Evolutionary conservation across 2,888 invertebrate species (phyloP).

Genomic region (Phragmatobia fuliginosa): DNA sequence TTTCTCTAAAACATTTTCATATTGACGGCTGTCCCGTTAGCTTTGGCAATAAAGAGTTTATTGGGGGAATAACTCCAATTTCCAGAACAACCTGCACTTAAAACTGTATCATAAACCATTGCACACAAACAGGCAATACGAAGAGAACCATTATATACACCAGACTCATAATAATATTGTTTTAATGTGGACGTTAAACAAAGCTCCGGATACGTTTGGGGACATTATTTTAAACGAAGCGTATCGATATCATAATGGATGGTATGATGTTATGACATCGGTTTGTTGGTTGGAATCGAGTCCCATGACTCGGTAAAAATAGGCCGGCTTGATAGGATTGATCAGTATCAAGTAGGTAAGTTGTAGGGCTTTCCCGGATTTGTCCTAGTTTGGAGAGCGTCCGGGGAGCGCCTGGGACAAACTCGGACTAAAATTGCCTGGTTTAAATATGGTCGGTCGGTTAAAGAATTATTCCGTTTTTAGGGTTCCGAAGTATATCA

Average conservation of each 20-base stretch:
- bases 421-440: too few relatives aligned
- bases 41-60: neutral
- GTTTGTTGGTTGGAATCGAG: neutral
- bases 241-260: conserved; percentile 7
- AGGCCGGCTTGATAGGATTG: neutral
- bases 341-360: too few relatives aligned
- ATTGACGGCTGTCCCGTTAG: neutral
- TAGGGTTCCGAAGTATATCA: too few relatives aligned
- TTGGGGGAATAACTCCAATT: neutral
- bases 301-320: neutral
- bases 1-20: neutral
- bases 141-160: conserved; percentile 16
- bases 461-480: too few relatives aligned
- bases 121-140: conserved; percentile 5
- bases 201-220: conserved; percentile 39
- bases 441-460: too few relatives aligned
- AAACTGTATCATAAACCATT: conserved; percentile 8
- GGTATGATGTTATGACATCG: neutral
- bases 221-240: conserved; percentile 25
- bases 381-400: too few relatives aligned
- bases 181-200: conserved; percentile 36
- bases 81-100: conserved; percentile 1
- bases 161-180: conserved; percentile 32
- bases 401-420: too few relatives aligned
- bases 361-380: too few relatives aligned